phyloP scores from a whole-genome alignment of 2,797 vertebrate species.

The Etheostoma nigrum region DNA sequence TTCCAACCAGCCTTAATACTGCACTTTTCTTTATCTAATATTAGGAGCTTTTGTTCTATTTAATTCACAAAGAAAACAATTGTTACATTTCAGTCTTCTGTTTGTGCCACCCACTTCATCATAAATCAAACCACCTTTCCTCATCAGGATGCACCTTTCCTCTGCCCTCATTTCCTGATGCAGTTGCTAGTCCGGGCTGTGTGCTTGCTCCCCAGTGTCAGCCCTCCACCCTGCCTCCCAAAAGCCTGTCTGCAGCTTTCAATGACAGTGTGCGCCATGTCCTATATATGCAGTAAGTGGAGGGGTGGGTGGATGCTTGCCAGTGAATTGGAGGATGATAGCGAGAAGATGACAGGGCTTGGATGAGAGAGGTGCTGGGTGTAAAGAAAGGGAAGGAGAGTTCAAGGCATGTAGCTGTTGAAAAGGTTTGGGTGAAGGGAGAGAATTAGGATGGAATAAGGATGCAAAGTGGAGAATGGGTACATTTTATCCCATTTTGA shows the following conservation, averaged over 20 bases:
- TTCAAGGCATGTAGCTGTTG: constrained; percentile 46
- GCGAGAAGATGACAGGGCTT: constrained; percentile 73
- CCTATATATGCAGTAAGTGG: constrained; percentile 77
- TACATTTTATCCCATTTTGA: constrained; percentile 55
- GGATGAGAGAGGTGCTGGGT: constrained; percentile 59
- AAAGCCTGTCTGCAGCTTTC: constrained; percentile 66
- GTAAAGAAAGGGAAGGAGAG: constrained; percentile 44
- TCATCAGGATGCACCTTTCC: constrained; percentile 38
- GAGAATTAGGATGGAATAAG: constrained; percentile 59
- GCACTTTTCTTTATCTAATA: background rate
- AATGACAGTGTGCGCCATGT: constrained; percentile 66
- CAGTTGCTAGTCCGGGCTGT: constrained; percentile 31
- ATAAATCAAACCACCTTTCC: constrained; percentile 4
- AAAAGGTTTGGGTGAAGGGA: constrained; percentile 52
- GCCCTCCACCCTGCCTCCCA: constrained; percentile 50
- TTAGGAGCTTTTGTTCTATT: background rate
- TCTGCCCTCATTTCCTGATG: constrained; percentile 56
- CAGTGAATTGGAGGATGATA: constrained; percentile 66
- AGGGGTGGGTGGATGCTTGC: constrained; percentile 77
- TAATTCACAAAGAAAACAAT: background rate
- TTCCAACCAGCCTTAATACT: constrained; percentile 1
- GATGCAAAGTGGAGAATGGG: constrained; percentile 56
- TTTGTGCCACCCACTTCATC: constrained; percentile 10
- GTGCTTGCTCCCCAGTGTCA: constrained; percentile 61
- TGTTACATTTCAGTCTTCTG: background rate